Percentiles rank a stretch among this genome's conserved stretches.
These are phyloP conservation scores for Spodoptera littoralis DNA, from an alignment of 2,888 invertebrate genomes.

Conservation along the genomic window DNA sequence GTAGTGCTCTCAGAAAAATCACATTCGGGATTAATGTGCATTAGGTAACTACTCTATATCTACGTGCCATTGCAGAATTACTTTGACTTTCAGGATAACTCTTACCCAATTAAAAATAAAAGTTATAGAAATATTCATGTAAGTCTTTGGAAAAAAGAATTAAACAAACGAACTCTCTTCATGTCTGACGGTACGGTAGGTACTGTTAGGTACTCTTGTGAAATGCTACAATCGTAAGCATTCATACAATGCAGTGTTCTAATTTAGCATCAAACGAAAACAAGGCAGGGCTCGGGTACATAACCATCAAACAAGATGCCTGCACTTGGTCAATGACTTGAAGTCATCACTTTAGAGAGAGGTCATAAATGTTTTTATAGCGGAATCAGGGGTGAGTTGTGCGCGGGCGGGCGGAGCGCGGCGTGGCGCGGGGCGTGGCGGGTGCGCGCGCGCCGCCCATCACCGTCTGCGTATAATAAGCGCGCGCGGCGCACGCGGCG, in stretches of 20 bases:
- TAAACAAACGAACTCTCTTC: no score
- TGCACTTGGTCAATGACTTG: slow-evolving; percentile 56
- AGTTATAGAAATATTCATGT: no score
- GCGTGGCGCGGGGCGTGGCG: slow-evolving; percentile 77
- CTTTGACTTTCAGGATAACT: no score
- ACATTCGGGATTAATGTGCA: no score
- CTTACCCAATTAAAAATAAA: no score
- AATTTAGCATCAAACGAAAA: slow-evolving; percentile 43
- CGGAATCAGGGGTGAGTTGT: slow-evolving; percentile 54
- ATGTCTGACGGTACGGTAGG: no score
- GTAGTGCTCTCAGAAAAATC: background rate
- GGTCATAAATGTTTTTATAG: slow-evolving; percentile 57
- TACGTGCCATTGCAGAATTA: no score
- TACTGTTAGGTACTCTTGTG: no score
- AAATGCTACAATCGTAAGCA: slow-evolving; percentile 10
- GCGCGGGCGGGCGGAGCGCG: slow-evolving; percentile 74
- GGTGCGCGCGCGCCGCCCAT: slow-evolving; percentile 79
- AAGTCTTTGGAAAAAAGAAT: no score
- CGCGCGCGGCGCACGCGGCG: slow-evolving; percentile 68
- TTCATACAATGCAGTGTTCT: slow-evolving; percentile 38
- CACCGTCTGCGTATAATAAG: slow-evolving; percentile 70
- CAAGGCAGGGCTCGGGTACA: slow-evolving; percentile 21
- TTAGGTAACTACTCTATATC: no score
- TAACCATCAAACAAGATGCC: slow-evolving; percentile 33
- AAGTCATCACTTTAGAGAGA: slow-evolving; percentile 45